Evolutionary conservation across 1,140 invertebrate species (phyloP).

Genomic region (Tetramorium alpestre): DNA sequence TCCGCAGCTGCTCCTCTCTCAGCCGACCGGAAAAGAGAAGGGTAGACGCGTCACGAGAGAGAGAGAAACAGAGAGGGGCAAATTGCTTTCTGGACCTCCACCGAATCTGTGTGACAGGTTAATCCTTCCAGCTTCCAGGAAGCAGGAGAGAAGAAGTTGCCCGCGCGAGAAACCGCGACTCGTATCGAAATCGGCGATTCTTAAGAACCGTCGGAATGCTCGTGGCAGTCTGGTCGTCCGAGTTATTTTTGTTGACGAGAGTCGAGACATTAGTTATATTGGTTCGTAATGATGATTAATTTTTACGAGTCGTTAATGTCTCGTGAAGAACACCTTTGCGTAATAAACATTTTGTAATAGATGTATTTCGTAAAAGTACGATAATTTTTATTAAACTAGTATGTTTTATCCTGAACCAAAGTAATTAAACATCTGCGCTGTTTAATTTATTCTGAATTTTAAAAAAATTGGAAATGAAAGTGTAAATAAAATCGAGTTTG

Average conservation of each 20-base stretch:
- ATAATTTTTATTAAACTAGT: background rate
- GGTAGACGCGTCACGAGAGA: slow-evolving; percentile 27
- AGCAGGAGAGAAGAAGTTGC: slow-evolving; percentile 74
- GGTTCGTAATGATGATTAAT: background rate
- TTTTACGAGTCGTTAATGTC: slow-evolving; percentile 16
- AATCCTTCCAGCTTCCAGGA: slow-evolving; percentile 83
- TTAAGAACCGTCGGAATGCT: slow-evolving; percentile 61
- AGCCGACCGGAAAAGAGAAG: slow-evolving; percentile 19
- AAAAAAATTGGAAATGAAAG: too few relatives aligned
- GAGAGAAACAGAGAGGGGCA: slow-evolving; percentile 67
- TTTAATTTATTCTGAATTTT: background rate
- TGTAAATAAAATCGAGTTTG: background rate
- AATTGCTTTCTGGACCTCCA: slow-evolving; percentile 76
- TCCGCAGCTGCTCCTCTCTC: slow-evolving; percentile 54
- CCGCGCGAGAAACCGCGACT: slow-evolving; percentile 52
- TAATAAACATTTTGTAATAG: slow-evolving; percentile 2
- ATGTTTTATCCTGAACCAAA: background rate
- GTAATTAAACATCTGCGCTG: background rate
- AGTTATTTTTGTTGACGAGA: slow-evolving; percentile 12
- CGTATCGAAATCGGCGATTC: slow-evolving; percentile 63
- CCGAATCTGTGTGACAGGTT: slow-evolving; percentile 82
- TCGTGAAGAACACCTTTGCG: background rate
- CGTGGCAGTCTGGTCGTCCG: background rate
- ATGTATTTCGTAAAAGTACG: background rate
- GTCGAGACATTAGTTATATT: background rate